Percentiles rank a stretch among this genome's conserved stretches.
These are phyloP conservation scores for Tetrapedia diversipes DNA, from an alignment of 2,888 invertebrate species.

Conservation along the genomic window DNA sequence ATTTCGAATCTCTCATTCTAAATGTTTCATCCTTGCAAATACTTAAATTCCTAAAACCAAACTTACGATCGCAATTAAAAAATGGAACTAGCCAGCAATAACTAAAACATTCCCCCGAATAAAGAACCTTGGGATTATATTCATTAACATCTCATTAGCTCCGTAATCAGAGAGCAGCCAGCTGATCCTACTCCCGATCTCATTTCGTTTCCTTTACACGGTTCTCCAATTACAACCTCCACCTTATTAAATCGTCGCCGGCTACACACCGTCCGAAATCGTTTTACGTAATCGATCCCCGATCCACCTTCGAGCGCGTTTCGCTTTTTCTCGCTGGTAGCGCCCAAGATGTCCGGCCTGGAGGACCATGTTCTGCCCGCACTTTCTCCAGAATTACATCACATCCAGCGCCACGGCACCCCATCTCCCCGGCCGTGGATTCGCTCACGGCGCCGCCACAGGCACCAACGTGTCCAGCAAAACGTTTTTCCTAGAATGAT, in stretches of 20 bases:
- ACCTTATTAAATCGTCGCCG: slow-evolving; percentile 33
- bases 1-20: too few species aligned
- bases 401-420: slow-evolving; percentile 46
- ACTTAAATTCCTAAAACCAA: too few species aligned
- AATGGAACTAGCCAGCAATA: too few species aligned
- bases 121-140: too few species aligned
- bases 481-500: too few species aligned
- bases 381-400: slow-evolving; percentile 70
- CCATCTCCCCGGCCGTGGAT: slow-evolving; percentile 48
- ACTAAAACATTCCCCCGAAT: too few species aligned
- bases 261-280: slow-evolving; percentile 30
- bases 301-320: slow-evolving; percentile 56
- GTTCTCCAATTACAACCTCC: slow-evolving; percentile 31
- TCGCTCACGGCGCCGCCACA: slow-evolving; percentile 26
- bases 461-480: slow-evolving; percentile 5
- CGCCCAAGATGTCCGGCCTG: slow-evolving; percentile 42
- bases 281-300: slow-evolving; percentile 62
- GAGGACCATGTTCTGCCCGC: slow-evolving; percentile 45
- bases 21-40: too few species aligned
- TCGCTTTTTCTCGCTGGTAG: slow-evolving; percentile 49
- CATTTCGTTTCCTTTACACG: slow-evolving; percentile 16
- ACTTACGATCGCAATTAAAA: too few species aligned
- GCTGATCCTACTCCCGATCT: too few species aligned
- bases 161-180: too few species aligned
- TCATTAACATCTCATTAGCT: too few species aligned